A percentile compares a stretch with the other conserved stretches of the same genome.
Conservation (phyloP, 2,888 invertebrate genomes). For the Harmothoe impar region DNA sequence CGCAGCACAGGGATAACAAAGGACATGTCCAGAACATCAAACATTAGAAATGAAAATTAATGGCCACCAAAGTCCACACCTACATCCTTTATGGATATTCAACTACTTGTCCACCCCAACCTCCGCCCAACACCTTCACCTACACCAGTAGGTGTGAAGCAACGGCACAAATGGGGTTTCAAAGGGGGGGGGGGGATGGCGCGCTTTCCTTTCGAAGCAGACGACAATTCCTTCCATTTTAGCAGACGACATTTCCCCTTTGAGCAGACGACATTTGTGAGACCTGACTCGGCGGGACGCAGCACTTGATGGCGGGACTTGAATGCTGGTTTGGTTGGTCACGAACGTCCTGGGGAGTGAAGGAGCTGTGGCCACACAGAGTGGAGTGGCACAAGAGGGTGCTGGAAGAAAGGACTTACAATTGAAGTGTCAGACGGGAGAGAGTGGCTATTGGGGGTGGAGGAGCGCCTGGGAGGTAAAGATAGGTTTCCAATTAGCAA, state of each 20-base stretch:
- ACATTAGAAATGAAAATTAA: no score
- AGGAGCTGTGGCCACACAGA: not conserved
- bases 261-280: conserved; percentile 19
- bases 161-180: not conserved
- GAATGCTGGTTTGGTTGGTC: not conserved
- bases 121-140: no score
- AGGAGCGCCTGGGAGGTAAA: conserved; percentile 1
- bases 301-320: not conserved
- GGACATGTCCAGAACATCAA: no score
- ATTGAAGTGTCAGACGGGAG: not conserved
- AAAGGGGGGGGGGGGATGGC: not conserved
- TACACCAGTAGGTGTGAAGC: no score
- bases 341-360: conserved; percentile 19
- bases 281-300: not conserved
- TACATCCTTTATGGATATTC: no score
- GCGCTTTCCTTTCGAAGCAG: conserved; percentile 6
- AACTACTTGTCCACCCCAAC: no score
- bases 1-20: no score
- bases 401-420: not conserved
- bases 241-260: conserved; percentile 5
- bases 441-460: not conserved
- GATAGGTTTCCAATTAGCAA: conserved; percentile 59
- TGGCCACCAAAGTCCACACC: no score
- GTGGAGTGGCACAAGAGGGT: not conserved
- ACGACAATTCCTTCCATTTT: not conserved